phyloP scores from a whole-genome alignment of 2,888 invertebrate species.

The Acheta domesticus region DNA sequence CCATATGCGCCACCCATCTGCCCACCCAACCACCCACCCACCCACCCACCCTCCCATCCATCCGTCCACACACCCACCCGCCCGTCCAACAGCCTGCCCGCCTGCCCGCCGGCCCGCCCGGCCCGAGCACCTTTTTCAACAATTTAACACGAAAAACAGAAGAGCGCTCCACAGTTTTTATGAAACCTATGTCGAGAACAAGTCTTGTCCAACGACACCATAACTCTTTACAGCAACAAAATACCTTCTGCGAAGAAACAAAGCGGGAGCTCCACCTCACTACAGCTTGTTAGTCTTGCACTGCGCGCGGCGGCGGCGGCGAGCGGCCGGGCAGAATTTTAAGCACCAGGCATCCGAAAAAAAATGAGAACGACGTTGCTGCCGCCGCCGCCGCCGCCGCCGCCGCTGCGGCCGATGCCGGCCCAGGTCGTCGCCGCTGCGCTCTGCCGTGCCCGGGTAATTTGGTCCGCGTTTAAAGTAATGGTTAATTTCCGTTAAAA shows the following conservation, averaged over 20 bases:
- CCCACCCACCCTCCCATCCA: too few relatives aligned
- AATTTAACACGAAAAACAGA: constrained; percentile 2
- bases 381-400: not conserved
- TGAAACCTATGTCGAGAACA: constrained; percentile 7
- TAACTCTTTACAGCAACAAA: constrained; percentile 18
- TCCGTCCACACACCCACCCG: too few relatives aligned
- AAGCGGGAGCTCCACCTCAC: not conserved
- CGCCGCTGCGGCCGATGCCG: not conserved
- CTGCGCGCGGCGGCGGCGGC: constrained; percentile 18
- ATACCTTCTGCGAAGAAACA: constrained; percentile 7
- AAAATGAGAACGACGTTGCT: not conserved
- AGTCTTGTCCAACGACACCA: constrained; percentile 18
- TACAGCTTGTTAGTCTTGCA: constrained; percentile 18
- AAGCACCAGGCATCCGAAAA: constrained; percentile 1
- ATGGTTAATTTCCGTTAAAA: constrained; percentile 18
- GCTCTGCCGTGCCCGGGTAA: not conserved
- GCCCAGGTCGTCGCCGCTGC: not conserved
- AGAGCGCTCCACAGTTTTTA: not conserved
- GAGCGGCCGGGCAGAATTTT: not conserved
- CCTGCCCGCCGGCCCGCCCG: too few relatives aligned
- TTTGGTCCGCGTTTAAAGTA: not conserved
- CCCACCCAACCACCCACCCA: too few relatives aligned
- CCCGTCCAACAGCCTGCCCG: too few relatives aligned
- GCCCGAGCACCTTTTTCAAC: not conserved
- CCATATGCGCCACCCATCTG: too few relatives aligned